phyloP scores from a whole-genome alignment of 2,797 vertebrate species.

The Clarias platycephalus region DNA sequence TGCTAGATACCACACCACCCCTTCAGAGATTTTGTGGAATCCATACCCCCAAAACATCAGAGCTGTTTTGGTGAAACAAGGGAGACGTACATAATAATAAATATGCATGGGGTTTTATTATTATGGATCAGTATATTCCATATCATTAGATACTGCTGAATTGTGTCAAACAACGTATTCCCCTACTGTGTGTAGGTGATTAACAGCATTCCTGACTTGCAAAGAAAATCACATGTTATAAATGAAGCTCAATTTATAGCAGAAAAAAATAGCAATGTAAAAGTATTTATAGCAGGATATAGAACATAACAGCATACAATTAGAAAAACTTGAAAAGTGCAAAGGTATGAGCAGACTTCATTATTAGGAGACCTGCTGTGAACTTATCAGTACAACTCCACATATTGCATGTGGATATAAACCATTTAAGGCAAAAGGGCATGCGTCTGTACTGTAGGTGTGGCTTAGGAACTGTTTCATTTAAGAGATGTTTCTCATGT shows the following conservation, averaged over 20 bases:
- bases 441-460: neutral
- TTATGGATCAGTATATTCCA: neutral
- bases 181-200: neutral
- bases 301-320: too few relatives aligned
- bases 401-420: neutral
- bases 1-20: too few relatives aligned
- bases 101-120: too few relatives aligned
- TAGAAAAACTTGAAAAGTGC: neutral
- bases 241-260: neutral
- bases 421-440: neutral
- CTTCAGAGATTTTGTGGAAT: too few relatives aligned
- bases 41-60: too few relatives aligned
- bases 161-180: neutral
- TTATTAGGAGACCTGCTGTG: slow-evolving; percentile 31
- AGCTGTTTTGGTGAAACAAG: too few relatives aligned
- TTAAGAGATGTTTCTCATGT: neutral
- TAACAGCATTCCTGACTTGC: neutral
- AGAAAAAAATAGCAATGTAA: neutral
- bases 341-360: neutral
- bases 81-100: too few relatives aligned
- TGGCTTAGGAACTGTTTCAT: neutral
- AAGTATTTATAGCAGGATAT: neutral
- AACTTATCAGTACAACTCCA: neutral
- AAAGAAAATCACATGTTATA: neutral
- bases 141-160: too few relatives aligned